These are phyloP conservation scores for Tetraodon nigroviridis DNA, from an alignment of 2,113 vertebrate species.

Conservation along the genomic window DNA sequence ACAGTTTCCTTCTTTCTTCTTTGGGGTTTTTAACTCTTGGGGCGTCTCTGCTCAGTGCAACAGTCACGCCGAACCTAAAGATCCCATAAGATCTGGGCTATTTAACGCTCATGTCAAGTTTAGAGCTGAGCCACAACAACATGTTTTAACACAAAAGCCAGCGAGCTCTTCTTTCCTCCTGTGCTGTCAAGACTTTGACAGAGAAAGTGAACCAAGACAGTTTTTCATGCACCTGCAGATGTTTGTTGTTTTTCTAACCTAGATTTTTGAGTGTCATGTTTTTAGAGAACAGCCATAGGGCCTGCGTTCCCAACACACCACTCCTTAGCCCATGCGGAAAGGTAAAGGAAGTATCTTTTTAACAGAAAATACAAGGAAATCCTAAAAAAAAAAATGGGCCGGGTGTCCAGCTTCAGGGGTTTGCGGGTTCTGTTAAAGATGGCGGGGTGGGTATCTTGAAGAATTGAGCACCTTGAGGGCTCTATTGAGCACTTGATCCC, in stretches of 20 bases:
- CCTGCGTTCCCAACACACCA: not conserved
- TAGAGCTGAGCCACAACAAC: slow-evolving; percentile 31
- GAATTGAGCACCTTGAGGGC: slow-evolving; percentile 60
- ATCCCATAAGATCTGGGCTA: slow-evolving; percentile 3
- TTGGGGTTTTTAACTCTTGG: slow-evolving; percentile 19
- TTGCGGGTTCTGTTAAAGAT: slow-evolving; percentile 50
- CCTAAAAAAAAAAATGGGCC: slow-evolving; percentile 32
- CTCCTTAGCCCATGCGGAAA: slow-evolving; percentile 22
- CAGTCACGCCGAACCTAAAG: slow-evolving; percentile 12
- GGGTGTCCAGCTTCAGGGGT: slow-evolving; percentile 41
- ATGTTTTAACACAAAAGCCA: slow-evolving; percentile 25
- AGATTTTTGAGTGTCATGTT: not conserved
- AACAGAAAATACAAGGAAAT: slow-evolving; percentile 30
- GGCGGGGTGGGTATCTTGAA: slow-evolving; percentile 50
- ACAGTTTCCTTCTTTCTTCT: slow-evolving; percentile 34
- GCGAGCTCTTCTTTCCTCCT: slow-evolving; percentile 14
- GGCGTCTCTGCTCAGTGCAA: not conserved
- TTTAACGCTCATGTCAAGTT: slow-evolving; percentile 21
- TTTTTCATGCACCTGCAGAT: not conserved
- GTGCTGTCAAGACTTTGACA: not conserved
- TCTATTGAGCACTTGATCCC: slow-evolving; percentile 70
- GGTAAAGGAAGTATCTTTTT: slow-evolving; percentile 34
- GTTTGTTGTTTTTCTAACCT: slow-evolving; percentile 6
- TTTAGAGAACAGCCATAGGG: not conserved
- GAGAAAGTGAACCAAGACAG: not conserved